These are phyloP conservation scores for Crematogaster levior DNA, from an alignment of 2,888 invertebrate species.

Conservation along the genomic window DNA sequence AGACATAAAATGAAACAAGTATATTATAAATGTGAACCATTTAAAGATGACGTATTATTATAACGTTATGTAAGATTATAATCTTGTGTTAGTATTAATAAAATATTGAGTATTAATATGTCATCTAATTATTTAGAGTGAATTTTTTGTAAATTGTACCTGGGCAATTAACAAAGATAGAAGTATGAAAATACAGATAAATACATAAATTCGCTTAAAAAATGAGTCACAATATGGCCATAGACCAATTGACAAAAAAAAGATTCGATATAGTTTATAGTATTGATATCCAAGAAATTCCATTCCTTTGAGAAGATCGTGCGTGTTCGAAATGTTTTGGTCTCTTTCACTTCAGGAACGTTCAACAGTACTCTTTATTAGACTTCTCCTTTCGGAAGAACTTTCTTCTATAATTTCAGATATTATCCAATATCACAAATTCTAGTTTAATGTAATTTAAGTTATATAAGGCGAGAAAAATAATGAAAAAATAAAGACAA, in stretches of 20 bases:
- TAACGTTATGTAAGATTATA: neutral
- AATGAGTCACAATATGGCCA: conserved; percentile 34
- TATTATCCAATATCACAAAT: conserved; percentile 16
- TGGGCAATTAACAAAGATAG: neutral
- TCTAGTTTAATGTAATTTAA: conserved; percentile 6
- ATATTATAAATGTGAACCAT: neutral
- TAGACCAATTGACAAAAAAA: conserved; percentile 18
- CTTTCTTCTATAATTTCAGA: neutral
- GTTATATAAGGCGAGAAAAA: neutral
- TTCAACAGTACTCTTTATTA: neutral
- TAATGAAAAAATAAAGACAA: neutral
- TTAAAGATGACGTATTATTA: neutral
- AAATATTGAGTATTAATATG: neutral
- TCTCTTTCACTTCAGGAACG: neutral
- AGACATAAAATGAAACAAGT: neutral
- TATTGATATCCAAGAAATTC: conserved; percentile 45
- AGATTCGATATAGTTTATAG: conserved; percentile 28
- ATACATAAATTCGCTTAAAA: neutral
- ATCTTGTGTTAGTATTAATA: too few species aligned
- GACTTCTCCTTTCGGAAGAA: neutral
- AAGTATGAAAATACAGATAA: conserved; percentile 19
- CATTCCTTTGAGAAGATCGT: conserved; percentile 30
- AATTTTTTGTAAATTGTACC: conserved; percentile 3
- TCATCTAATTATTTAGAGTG: neutral
- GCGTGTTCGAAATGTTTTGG: neutral